phyloP scores from a whole-genome alignment of 2,888 invertebrate genomes.

The Azorinus chamasolen region DNA sequence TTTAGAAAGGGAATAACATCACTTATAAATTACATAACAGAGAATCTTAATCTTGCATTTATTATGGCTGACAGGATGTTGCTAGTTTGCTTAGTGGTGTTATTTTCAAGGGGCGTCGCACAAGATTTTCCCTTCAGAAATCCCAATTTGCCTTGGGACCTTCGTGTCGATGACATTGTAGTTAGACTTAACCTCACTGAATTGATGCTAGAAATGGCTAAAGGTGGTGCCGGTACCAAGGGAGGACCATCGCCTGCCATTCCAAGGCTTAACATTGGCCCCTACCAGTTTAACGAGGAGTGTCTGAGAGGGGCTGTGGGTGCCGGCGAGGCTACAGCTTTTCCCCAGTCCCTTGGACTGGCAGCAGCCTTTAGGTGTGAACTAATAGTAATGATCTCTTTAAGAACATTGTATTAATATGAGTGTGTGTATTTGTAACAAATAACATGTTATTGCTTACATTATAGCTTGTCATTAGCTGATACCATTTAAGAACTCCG shows the following conservation, averaged over 20 bases:
- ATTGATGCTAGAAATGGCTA: slow-evolving; percentile 75
- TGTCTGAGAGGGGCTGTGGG: slow-evolving; percentile 81
- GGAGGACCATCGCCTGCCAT: slow-evolving; percentile 80
- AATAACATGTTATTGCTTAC: no score
- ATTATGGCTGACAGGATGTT: no score
- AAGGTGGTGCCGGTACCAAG: slow-evolving; percentile 71
- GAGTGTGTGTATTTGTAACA: no score
- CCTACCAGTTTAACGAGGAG: slow-evolving; percentile 83
- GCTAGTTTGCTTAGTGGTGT: no score
- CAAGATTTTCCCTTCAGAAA: slow-evolving; percentile 81
- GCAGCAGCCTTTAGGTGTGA: slow-evolving; percentile 83
- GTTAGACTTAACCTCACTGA: slow-evolving; percentile 78
- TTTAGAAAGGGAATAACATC: no score
- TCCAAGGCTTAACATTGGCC: slow-evolving; percentile 76
- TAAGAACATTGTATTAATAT: no score
- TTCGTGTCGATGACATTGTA: slow-evolving; percentile 81
- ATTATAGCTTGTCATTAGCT: no score
- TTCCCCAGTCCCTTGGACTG: slow-evolving; percentile 83
- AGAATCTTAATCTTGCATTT: no score
- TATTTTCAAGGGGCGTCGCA: no score
- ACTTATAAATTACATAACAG: no score
- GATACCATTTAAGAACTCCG: no score
- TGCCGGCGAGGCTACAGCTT: slow-evolving; percentile 82
- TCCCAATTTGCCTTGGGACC: slow-evolving; percentile 77
- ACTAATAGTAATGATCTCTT: no score